Base-by-base conservation (phyloP, 2,888 invertebrate species). In the Sarcophaga rosellei region DNA sequence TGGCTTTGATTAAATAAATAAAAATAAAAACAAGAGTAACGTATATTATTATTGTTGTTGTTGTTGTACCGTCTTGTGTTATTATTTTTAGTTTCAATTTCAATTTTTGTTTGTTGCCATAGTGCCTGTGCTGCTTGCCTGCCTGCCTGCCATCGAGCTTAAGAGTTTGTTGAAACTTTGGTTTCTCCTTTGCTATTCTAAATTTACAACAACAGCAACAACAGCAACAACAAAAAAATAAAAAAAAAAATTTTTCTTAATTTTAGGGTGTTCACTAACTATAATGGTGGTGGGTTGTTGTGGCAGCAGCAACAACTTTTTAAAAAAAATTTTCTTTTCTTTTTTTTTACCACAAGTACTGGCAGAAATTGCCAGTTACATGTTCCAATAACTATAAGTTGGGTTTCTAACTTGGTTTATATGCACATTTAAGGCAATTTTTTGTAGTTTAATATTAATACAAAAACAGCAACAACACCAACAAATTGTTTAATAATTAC, bases 401-500 rank as follows among this genome's bases (percentile, higher is more conserved):
- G 53, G 53, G 0, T 17, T 53, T 53, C 53, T 15, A 53, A 17
- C 53, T 15, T 53, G 17, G 12, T 53, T 53, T 53, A 15, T 53
- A 53, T 65, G 70, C 10, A 61, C 75, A 70, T 76, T 80, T 70
- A 84, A 79, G 75, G 61, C 75, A 47, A 72, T 53, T 53, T 53
- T 12, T 53, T 17, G 1, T 17, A 4, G 12, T 17, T 53, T 15
- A 53, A 15, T 15, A 53, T 53, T 53, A 17, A 53, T 4, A 17
- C 17, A 47, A 47, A 15, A 15, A 47, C 47, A 47, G 10, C 47
- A 47, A 53, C 21, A 82, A 72, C 47, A 47, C 4, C 47, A 47
- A 53, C 21, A 82, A 72, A 35, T 59, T 63, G 72, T 66, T 47
- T 72, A 82, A 82, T 77, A 82, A 82, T 82, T 73, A 72, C 77